phyloP scores from a whole-genome alignment of 2,797 vertebrate species.

The Coregonus sp. region DNA sequence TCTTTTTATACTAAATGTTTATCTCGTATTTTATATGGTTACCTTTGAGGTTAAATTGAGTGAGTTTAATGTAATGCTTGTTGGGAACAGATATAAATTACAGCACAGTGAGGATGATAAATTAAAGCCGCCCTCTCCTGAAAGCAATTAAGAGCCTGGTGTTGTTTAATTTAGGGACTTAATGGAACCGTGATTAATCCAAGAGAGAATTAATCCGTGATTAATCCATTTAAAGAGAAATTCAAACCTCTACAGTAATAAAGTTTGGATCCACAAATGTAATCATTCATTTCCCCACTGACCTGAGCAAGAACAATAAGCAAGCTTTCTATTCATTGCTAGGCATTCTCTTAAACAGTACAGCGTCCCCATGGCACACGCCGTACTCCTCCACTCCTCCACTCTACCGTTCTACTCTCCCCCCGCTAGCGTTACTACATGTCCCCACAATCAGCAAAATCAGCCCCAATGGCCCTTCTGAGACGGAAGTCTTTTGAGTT shows the following conservation, averaged over 20 bases:
- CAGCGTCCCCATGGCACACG: not conserved
- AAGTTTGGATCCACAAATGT: conserved; percentile 24
- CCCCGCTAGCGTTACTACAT: not conserved
- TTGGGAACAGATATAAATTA: not conserved
- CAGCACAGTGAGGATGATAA: not conserved
- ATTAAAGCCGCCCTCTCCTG: not conserved
- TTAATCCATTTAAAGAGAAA: conserved; percentile 35
- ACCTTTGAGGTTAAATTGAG: not conserved
- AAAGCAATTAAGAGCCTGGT: not conserved
- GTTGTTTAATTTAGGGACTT: not conserved
- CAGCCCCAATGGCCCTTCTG: not conserved
- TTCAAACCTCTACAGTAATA: conserved; percentile 7
- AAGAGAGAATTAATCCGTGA: conserved; percentile 20
- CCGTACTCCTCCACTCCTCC: not conserved
- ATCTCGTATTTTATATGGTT: not conserved
- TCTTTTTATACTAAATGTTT: not conserved
- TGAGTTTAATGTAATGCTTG: not conserved
- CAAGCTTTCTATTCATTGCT: no score
- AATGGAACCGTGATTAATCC: conserved; percentile 33
- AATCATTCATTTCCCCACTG: conserved; percentile 11
- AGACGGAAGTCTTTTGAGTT: not conserved
- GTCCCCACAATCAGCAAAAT: not conserved
- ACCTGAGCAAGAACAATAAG: not conserved
- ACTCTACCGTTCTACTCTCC: not conserved
- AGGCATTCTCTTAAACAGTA: not conserved